Conservation (phyloP, 2,888 invertebrate genomes). For the Pachliopta kotzebuea region DNA sequence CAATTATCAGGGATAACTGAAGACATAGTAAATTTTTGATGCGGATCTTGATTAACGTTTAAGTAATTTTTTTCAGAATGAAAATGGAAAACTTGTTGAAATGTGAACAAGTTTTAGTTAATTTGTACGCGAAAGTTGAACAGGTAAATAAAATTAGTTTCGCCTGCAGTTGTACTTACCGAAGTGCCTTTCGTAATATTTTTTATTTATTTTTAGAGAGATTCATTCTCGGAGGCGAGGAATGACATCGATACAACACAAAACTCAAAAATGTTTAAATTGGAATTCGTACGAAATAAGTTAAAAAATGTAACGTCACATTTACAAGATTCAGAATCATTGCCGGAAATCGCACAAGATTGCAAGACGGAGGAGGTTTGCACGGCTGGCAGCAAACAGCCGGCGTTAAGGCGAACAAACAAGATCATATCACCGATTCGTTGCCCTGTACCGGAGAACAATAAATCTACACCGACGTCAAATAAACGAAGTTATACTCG, state of each 20-base stretch:
- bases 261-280: conserved; percentile 41
- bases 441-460: conserved; percentile 14
- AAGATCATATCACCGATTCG: conserved; percentile 40
- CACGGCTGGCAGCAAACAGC: conserved; percentile 64
- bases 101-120: conserved; percentile 85
- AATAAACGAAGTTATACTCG: conserved; percentile 58
- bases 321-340: conserved; percentile 48
- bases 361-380: conserved; percentile 55
- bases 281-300: conserved; percentile 59
- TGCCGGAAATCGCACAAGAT: conserved; percentile 64
- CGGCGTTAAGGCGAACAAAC: conserved; percentile 65
- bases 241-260: conserved; percentile 33
- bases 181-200: neutral
- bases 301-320: conserved; percentile 52
- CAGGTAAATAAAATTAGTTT: conserved; percentile 61
- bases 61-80: conserved; percentile 71
- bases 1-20: too few species aligned
- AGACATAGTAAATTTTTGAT: too few species aligned
- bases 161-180: neutral
- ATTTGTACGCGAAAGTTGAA: conserved; percentile 83
- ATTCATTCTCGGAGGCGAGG: conserved; percentile 42
- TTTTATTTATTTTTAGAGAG: conserved; percentile 50
- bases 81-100: conserved; percentile 84
- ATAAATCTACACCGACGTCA: conserved; percentile 2
- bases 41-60: too few species aligned